phyloP scores from a whole-genome alignment of 2,888 invertebrate genomes.

The Arrhopalites spinosus region DNA sequence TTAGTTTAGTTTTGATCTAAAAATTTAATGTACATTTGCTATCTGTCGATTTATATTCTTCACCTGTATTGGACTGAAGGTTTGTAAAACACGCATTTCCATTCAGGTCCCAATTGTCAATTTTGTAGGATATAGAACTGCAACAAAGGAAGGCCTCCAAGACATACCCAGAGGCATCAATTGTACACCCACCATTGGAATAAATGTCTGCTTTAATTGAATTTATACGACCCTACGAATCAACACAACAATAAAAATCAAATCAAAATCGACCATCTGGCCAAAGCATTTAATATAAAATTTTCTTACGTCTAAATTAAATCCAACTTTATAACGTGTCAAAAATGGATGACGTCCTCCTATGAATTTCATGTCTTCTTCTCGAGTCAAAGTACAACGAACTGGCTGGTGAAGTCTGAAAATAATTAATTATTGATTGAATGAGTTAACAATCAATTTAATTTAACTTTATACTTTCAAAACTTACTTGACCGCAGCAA shows the following conservation, averaged over 20 bases:
- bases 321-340: constrained; percentile 81
- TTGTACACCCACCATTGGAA: constrained; percentile 80
- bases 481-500: constrained; percentile 74
- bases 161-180: no score
- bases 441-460: no score
- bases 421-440: no score
- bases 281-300: no score
- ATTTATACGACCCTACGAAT: no score
- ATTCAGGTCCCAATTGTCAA: constrained; percentile 44
- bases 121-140: constrained; percentile 78
- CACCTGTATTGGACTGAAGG: constrained; percentile 83
- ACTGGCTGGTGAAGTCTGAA: no score
- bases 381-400: constrained; percentile 85
- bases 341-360: constrained; percentile 90
- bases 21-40: no score
- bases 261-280: no score
- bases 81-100: constrained; percentile 65
- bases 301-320: constrained; percentile 71
- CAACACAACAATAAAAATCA: no score
- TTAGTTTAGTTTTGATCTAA: no score
- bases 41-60: no score
- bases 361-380: constrained; percentile 90
- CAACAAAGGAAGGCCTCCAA: no score
- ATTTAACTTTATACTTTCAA: neutral
- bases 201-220: constrained; percentile 76